Conservation (phyloP, 2,797 vertebrate species). For the Masticophis lateralis region DNA sequence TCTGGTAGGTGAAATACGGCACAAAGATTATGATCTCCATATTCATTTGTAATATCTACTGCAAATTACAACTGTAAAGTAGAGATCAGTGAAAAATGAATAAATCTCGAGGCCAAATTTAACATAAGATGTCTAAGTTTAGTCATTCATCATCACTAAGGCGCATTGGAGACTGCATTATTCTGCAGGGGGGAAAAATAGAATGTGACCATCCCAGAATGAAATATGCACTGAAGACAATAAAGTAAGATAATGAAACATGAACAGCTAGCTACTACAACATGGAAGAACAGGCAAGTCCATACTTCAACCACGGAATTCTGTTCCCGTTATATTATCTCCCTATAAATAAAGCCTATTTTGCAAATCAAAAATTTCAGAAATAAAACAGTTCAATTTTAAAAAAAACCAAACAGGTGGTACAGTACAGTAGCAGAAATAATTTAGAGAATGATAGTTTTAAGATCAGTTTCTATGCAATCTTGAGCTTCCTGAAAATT, state of each 20-base stretch:
- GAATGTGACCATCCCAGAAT: conserved; percentile 1
- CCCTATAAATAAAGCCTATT: background rate
- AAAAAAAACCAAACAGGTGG: background rate
- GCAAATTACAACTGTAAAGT: conserved; percentile 19
- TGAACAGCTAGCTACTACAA: conserved; percentile 24
- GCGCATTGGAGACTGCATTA: conserved; percentile 2
- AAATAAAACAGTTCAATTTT: background rate
- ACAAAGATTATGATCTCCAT: conserved; percentile 19
- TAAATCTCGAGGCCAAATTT: background rate
- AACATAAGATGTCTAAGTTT: background rate
- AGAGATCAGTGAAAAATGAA: background rate
- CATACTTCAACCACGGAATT: conserved; percentile 18
- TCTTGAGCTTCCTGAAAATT: background rate
- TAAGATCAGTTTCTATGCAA: background rate
- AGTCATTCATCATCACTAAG: conserved; percentile 28
- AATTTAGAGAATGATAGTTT: background rate
- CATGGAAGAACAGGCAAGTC: background rate
- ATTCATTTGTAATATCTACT: background rate
- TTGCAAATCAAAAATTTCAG: background rate
- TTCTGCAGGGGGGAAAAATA: conserved; percentile 1
- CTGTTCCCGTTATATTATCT: background rate
- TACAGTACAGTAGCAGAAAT: background rate
- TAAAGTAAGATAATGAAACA: conserved; percentile 4
- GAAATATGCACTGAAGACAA: conserved; percentile 1
- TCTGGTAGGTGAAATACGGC: background rate